phyloP scores from a whole-genome alignment of 2,797 vertebrate species.

The Anolis apletophallus region DNA sequence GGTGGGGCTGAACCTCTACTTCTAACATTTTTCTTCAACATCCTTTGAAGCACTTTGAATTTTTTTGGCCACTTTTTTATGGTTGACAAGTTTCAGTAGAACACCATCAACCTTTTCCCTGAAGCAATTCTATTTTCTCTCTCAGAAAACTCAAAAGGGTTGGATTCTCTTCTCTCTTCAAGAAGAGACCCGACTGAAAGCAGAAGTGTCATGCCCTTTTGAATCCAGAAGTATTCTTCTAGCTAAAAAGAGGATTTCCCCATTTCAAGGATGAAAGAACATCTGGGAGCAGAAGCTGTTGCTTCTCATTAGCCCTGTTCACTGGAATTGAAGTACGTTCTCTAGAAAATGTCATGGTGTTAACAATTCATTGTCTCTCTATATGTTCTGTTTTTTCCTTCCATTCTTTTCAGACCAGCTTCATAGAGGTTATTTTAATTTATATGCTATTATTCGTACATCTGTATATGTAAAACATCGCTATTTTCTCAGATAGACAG shows the following conservation, averaged over 20 bases:
- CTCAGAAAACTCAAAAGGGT: not conserved
- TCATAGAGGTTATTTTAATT: not conserved
- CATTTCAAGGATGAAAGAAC: not conserved
- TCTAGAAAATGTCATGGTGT: not conserved
- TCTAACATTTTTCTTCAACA: not conserved
- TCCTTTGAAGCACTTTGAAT: not conserved
- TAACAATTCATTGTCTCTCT: not conserved
- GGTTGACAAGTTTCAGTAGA: not conserved
- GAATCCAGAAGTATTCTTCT: not conserved
- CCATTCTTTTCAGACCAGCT: not conserved
- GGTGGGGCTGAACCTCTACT: not conserved
- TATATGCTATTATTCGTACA: not conserved
- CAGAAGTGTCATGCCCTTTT: not conserved
- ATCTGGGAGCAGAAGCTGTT: not conserved
- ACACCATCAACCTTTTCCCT: not conserved
- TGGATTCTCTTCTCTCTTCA: not conserved
- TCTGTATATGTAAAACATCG: too few relatives aligned
- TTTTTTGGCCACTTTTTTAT: not conserved
- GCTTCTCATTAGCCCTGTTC: not conserved
- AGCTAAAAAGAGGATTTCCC: not conserved
- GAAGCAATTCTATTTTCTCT: not conserved
- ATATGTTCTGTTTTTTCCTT: not conserved
- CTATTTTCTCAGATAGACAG: too few relatives aligned
- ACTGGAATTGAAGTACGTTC: not conserved
- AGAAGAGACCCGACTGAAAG: not conserved